phyloP scores from a whole-genome alignment of 1,140 invertebrate genomes.

The Oryctes rhinoceros region DNA sequence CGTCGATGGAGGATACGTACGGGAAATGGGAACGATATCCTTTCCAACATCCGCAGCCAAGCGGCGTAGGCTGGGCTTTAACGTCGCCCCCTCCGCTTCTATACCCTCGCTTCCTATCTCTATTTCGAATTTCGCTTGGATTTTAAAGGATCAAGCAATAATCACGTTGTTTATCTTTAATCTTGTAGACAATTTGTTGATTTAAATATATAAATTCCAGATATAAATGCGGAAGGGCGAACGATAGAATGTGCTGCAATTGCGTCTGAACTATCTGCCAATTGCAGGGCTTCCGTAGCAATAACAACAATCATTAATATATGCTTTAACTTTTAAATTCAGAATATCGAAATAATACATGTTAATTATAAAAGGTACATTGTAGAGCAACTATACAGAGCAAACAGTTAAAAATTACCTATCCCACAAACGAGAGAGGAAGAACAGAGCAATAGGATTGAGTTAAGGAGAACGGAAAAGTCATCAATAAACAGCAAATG shows the following conservation, averaged over 20 bases:
- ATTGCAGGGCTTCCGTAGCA: no score
- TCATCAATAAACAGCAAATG: constrained; percentile 12
- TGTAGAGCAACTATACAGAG: no score
- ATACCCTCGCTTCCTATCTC: background rate
- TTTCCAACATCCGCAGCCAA: background rate
- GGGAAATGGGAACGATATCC: background rate
- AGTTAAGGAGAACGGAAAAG: background rate
- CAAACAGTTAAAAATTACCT: no score
- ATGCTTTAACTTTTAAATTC: no score
- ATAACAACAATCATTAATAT: no score
- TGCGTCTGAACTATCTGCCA: no score
- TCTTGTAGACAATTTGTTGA: constrained; percentile 12
- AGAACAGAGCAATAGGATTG: background rate
- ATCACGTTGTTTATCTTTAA: constrained; percentile 24
- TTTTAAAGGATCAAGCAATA: constrained; percentile 25
- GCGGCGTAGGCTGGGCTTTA: background rate
- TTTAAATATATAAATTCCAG: background rate
- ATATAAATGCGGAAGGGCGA: background rate
- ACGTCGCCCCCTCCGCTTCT: background rate
- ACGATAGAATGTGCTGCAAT: no score
- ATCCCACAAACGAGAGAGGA: background rate
- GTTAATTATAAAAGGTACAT: no score
- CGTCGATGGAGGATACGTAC: constrained; percentile 2
- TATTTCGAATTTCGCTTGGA: background rate
- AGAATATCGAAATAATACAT: no score